Conservation (phyloP, 2,113 vertebrate genomes). For the Cichladusa arquata region DNA sequence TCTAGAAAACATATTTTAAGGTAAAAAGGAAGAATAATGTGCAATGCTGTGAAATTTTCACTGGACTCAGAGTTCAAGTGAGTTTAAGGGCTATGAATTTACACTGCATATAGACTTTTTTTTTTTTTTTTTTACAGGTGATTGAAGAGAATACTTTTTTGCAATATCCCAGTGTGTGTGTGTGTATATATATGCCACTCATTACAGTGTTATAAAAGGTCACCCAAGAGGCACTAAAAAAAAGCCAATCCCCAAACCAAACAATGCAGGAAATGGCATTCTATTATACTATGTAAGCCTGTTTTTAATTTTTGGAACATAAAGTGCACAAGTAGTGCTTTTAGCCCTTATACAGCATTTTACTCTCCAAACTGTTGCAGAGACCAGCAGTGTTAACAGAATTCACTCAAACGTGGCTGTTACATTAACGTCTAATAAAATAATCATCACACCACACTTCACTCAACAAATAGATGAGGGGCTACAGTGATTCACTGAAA, state of each 20-base stretch:
- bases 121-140: not conserved
- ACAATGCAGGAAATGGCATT: not conserved
- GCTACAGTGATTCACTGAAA: not conserved
- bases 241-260: not conserved
- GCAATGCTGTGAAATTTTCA: not conserved
- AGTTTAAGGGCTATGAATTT: not conserved
- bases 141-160: not conserved
- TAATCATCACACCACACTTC: not conserved
- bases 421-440: not conserved
- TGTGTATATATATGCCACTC: not conserved
- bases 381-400: not conserved
- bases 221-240: not conserved
- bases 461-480: not conserved
- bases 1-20: constrained; percentile 76
- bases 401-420: not conserved
- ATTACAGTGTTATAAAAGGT: not conserved
- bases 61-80: not conserved
- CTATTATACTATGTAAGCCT: not conserved
- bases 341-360: not conserved
- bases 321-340: not conserved
- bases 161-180: not conserved
- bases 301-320: not conserved
- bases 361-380: not conserved
- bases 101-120: not conserved
- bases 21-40: not conserved